Evolutionary conservation across 2,797 vertebrate species (phyloP), one percentile per base, ranked within the genome.

Genomic region (Acanthurus leucopareius): DNA sequence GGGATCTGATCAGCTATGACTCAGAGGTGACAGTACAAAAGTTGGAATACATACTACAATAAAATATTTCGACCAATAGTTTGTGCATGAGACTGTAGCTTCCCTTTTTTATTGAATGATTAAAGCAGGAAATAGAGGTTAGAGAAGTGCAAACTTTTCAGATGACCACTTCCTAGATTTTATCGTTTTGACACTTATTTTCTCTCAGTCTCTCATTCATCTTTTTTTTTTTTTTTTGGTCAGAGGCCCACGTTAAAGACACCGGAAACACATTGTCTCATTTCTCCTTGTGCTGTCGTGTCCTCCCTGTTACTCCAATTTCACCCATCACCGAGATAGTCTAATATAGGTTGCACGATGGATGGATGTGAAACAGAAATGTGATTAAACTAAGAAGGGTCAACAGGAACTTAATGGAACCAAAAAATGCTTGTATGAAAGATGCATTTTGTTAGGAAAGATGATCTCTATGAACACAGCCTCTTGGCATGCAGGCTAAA

Each of bases 131-230:
- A 95, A 90, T 10, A 87, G 66, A 75, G 92, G 91, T 95, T 54
- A 83, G 25, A 77, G 77, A 82, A 82, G 74, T 69, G 90, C 84
- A 66, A 89, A 90, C 40, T 20, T 69, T 80, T 92, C 88, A 95
- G 92, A 95, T 94, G 94, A 94, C 91, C 92, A 92, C 95, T 97
- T 96, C 96, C 95, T 94, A 90, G 83, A 93, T 95, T 92, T 94
- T 92, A 93, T 94, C 92, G 88, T 93, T 94, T 94, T 94, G 94
- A 93, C 94, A 80, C 85, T 83, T 80, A 85, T 91, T 59, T 92
- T 72, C 88, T 10, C 28, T 79, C 51, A 6, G 51, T 72, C 69
- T 86, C 89, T 93, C 94, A 95, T 96, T 97, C 95, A 96, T 94
- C 77, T 89, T 94, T 95, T 13, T 42, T 90, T 93, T 96, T 95